Base-by-base conservation (phyloP, 2,113 vertebrate genomes). In the Chlorocebus sabaeus region DNA sequence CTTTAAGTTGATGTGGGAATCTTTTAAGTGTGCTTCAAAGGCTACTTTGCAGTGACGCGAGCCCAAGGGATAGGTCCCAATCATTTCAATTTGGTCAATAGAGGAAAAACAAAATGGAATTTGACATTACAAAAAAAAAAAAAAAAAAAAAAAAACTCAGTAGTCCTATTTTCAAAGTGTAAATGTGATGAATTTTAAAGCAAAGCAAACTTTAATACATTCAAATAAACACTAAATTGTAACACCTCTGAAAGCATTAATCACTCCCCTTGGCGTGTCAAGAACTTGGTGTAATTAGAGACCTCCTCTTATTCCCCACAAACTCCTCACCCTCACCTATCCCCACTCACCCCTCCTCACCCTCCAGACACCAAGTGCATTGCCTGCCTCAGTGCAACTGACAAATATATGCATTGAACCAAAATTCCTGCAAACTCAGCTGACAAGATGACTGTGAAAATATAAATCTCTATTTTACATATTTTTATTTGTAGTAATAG, bases 181-280 rank as follows among this genome's bases (percentile, higher is more conserved):
- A 50, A 93, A 91, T 61, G 43, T 12, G 1, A 35, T 9, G 40
- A 78, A 72, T 79, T 76, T 90, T 67, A 57, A 79, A 93, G 85
- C 76, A 95, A 95, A 96, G 90, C 18, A 48, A 90, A 88, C 43
- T 64, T 79, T 78, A 93, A 88, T 88, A 61, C 17, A 61, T 52
- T 75, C 76, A 94, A 81, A 94, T 80, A 78, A 88, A 89, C 88
- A 72, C 85, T 70, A 90, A 89, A 81, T 38, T 55, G 18, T 89
- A 92, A 97, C 89, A 88, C 79, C 79, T 95, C 79, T 93, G 92
- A 81, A 95, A 68, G 82, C 59, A 59, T 30, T n/a, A 93, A 86
- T 61, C 35, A 40, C 22, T 25, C 79, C 22, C 43, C 22, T 61
- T 13, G 79, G 27, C 30, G 40, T 83, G 55, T 68, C 72, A 82